Percentiles rank a stretch among this genome's conserved stretches.
Conservation (phyloP, 1,140 invertebrate genomes). For the Lasioglossum baleicum region DNA sequence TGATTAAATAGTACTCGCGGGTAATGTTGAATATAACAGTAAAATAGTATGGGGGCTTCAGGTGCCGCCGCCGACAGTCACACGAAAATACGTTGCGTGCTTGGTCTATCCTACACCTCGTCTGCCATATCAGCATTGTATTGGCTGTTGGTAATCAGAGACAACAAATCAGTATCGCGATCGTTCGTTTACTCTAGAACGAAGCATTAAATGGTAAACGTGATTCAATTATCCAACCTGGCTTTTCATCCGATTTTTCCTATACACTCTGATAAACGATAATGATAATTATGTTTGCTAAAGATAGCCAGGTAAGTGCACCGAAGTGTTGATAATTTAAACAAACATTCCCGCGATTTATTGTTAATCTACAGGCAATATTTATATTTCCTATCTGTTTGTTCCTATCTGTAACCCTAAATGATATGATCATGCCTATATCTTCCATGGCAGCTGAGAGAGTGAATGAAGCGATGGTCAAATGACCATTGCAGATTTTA, state of each 20-base stretch:
- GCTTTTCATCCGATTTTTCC: neutral
- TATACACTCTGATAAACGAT: neutral
- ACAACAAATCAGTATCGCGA: constrained; percentile 33
- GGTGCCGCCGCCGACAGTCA: too few species aligned
- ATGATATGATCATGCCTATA: too few species aligned
- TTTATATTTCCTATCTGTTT: neutral
- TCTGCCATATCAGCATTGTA: constrained; percentile 19
- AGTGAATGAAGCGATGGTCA: too few species aligned
- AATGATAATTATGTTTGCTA: constrained; percentile 1
- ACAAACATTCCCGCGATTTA: neutral
- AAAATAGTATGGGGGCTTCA: too few species aligned
- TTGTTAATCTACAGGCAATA: neutral
- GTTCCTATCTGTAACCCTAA: neutral
- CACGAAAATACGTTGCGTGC: too few species aligned
- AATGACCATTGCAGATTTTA: too few species aligned
- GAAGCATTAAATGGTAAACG: constrained; percentile 37
- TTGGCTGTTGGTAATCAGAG: constrained; percentile 33
- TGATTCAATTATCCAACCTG: constrained; percentile 18
- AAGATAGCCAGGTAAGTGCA: neutral
- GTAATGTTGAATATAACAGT: constrained; percentile 10
- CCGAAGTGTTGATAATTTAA: neutral
- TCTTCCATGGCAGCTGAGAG: too few species aligned
- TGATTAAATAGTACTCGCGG: too few species aligned
- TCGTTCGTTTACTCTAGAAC: constrained; percentile 36
- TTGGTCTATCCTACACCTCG: too few species aligned